phyloP scores from a whole-genome alignment of 2,888 invertebrate species.

The Ennomos erosarius region DNA sequence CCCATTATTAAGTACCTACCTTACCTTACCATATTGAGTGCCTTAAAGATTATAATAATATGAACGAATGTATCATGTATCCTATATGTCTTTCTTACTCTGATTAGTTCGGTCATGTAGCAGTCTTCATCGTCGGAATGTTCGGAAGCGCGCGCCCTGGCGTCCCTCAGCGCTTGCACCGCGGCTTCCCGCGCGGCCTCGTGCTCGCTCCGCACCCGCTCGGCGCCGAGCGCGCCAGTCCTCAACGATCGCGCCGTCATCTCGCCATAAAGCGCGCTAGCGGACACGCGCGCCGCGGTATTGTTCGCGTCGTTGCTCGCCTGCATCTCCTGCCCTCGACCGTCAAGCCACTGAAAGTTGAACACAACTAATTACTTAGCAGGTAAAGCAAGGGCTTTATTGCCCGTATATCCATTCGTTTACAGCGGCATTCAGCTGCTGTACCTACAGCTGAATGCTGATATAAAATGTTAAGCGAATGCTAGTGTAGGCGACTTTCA shows the following conservation, averaged over 20 bases:
- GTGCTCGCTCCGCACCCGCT: constrained; percentile 26
- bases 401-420: no score
- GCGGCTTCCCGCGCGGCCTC: constrained; percentile 26
- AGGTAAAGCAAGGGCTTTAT: background rate
- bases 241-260: constrained; percentile 54
- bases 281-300: constrained; percentile 28
- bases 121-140: constrained; percentile 25
- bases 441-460: no score
- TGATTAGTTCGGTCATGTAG: constrained; percentile 25
- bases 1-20: no score
- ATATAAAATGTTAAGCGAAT: no score
- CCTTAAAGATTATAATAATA: no score
- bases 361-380: background rate
- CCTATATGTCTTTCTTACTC: constrained; percentile 24
- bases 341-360: constrained; percentile 29
- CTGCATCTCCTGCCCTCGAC: constrained; percentile 20
- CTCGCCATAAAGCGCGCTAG: constrained; percentile 31
- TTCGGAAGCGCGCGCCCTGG: constrained; percentile 4
- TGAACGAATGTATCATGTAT: no score
- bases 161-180: constrained; percentile 7
- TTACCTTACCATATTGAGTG: no score
- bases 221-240: constrained; percentile 55
- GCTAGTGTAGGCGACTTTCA: no score
- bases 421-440: no score
- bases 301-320: constrained; percentile 36